Percentiles rank a stretch among this genome's conserved stretches.
These are phyloP conservation scores for Poliocrania exsul DNA, from an alignment of 2,797 vertebrate species.

Conservation along the genomic window DNA sequence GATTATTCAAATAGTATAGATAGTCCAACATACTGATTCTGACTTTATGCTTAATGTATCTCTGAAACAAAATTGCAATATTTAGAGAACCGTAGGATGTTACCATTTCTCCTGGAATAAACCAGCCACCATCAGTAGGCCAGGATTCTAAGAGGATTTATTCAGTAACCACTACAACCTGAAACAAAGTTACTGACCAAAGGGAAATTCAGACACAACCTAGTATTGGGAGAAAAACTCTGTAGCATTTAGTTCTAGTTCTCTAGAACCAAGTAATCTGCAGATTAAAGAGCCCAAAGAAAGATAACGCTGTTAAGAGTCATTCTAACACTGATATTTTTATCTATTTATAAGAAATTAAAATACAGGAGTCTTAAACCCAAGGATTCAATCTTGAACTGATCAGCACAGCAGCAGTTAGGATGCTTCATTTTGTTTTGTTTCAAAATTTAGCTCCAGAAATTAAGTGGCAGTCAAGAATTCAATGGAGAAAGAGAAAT, in stretches of 20 bases:
- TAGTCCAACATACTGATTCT: background rate
- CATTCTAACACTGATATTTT: background rate
- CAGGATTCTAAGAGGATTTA: background rate
- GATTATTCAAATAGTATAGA: background rate
- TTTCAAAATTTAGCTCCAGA: background rate
- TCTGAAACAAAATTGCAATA: background rate
- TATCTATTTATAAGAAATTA: background rate
- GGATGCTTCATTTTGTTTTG: background rate
- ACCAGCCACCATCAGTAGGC: background rate
- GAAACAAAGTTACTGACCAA: background rate
- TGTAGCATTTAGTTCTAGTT: background rate
- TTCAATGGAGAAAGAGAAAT: background rate
- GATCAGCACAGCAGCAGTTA: background rate
- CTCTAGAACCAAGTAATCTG: background rate
- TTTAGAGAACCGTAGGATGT: background rate
- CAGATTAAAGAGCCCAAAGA: background rate
- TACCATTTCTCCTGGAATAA: background rate
- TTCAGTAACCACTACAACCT: background rate
- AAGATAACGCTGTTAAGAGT: fast-evolving
- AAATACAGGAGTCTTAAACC: background rate
- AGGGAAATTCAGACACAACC: background rate
- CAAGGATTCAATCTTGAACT: background rate
- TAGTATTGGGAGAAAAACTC: background rate
- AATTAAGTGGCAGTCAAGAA: background rate
- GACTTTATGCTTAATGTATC: background rate